Conservation (phyloP, 2,888 invertebrate genomes). For the Agrochola litura region DNA sequence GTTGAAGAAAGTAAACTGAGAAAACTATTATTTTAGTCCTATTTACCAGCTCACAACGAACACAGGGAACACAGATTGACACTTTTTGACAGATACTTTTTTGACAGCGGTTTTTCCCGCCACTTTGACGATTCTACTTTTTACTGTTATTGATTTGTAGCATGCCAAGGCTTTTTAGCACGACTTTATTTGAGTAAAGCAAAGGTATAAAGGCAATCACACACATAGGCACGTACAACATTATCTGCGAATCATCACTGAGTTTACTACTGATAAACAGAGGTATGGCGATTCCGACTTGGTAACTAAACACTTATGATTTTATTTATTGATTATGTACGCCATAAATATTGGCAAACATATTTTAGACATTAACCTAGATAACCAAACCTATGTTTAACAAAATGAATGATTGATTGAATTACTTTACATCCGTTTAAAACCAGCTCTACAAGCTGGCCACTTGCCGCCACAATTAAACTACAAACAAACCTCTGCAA, state of each 20-base stretch:
- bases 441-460: background rate
- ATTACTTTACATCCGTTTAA: background rate
- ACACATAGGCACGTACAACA: background rate
- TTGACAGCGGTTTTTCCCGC: constrained; percentile 45
- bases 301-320: too few species aligned
- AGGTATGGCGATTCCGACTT: too few species aligned
- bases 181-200: background rate
- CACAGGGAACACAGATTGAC: constrained; percentile 11
- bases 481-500: too few species aligned
- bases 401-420: too few species aligned
- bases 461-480: background rate
- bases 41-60: constrained; percentile 32
- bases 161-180: constrained; percentile 16
- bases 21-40: background rate
- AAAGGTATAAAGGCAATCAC: background rate
- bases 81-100: constrained; percentile 44
- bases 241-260: background rate
- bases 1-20: constrained; percentile 9
- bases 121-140: background rate
- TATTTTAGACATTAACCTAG: too few species aligned
- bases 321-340: too few species aligned
- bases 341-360: too few species aligned
- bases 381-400: too few species aligned
- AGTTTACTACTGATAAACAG: too few species aligned
- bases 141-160: background rate